Evolutionary conservation across 2,888 invertebrate genomes (phyloP).

Genomic region (Fissipunctia ypsillon): DNA sequence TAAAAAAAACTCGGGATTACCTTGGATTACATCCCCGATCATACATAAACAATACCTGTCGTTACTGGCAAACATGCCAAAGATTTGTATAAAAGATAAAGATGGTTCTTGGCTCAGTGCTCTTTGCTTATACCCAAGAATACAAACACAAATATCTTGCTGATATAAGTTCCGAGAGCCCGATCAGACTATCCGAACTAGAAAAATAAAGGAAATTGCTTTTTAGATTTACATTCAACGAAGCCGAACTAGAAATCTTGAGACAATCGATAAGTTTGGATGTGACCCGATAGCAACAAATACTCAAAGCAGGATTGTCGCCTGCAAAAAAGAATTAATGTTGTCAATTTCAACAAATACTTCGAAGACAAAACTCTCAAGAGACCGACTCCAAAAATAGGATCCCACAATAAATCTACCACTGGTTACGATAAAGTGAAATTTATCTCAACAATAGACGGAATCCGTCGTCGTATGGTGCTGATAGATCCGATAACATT

Average conservation of each 20-base stretch:
- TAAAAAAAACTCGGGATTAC: conserved; percentile 37
- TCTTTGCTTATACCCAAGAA: conserved; percentile 50
- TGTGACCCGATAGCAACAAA: not conserved
- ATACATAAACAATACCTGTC: conserved; percentile 40
- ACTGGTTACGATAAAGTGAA: conserved; percentile 55
- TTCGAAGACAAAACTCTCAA: conserved; percentile 41
- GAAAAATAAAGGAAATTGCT: conserved; percentile 57
- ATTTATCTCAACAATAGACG: conserved; percentile 60
- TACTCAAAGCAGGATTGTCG: conserved; percentile 10
- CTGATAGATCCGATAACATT: conserved; percentile 67
- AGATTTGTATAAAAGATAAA: conserved; percentile 61
- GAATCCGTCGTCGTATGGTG: conserved; percentile 48
- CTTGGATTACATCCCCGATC: conserved; percentile 36
- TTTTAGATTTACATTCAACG: conserved; percentile 48
- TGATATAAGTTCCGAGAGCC: conserved; percentile 44
- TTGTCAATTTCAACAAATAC: conserved; percentile 36
- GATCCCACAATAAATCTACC: conserved; percentile 45
- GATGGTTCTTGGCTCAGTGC: conserved; percentile 55
- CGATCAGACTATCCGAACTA: conserved; percentile 26
- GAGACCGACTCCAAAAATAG: conserved; percentile 28
- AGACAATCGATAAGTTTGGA: conserved; percentile 25
- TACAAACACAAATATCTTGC: conserved; percentile 58
- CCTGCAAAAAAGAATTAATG: conserved; percentile 32
- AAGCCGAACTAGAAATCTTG: conserved; percentile 24
- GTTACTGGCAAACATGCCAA: conserved; percentile 56